Percentiles rank a stretch among this genome's conserved stretches.
phyloP scores from a whole-genome alignment of 1,140 invertebrate species.

The Orchesella cincta region DNA sequence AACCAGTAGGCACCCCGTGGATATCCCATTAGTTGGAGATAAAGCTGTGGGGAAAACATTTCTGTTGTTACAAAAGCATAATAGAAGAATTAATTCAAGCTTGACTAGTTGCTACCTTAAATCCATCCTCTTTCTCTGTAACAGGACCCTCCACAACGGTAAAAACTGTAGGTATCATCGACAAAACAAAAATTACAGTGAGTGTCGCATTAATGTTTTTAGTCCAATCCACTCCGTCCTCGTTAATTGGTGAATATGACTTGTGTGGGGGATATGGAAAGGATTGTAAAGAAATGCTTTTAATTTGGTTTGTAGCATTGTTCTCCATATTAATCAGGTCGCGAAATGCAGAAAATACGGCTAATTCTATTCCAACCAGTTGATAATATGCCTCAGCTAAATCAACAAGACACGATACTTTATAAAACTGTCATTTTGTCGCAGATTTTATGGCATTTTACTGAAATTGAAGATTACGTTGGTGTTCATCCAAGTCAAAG shows the following conservation, averaged over 20 bases:
- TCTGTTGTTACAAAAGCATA: not conserved
- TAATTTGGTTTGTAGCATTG: not conserved
- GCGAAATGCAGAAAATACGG: not conserved
- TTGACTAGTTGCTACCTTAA: constrained; percentile 32
- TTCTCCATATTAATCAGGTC: not conserved
- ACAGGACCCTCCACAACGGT: constrained; percentile 33
- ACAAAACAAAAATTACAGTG: constrained; percentile 28
- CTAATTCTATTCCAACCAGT: not conserved
- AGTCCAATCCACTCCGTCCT: not conserved
- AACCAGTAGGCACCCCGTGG: constrained; percentile 34
- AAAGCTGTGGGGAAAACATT: not conserved
- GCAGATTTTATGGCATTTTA: not conserved
- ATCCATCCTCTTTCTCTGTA: constrained; percentile 35
- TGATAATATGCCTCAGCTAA: not conserved
- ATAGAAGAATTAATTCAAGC: too few relatives aligned
- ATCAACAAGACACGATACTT: not conserved
- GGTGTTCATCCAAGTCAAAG: not conserved
- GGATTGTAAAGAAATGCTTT: not conserved
- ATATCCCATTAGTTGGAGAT: constrained; percentile 27
- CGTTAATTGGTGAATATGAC: not conserved
- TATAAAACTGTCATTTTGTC: not conserved
- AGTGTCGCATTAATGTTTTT: constrained; percentile 13
- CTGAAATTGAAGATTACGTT: not conserved
- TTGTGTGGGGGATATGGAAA: not conserved
- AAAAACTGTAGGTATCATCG: constrained; percentile 12